A percentile compares a stretch with the other conserved stretches of the same genome.
Conservation (phyloP, 2,797 vertebrate species). For the Phoeniculus purpureus region DNA sequence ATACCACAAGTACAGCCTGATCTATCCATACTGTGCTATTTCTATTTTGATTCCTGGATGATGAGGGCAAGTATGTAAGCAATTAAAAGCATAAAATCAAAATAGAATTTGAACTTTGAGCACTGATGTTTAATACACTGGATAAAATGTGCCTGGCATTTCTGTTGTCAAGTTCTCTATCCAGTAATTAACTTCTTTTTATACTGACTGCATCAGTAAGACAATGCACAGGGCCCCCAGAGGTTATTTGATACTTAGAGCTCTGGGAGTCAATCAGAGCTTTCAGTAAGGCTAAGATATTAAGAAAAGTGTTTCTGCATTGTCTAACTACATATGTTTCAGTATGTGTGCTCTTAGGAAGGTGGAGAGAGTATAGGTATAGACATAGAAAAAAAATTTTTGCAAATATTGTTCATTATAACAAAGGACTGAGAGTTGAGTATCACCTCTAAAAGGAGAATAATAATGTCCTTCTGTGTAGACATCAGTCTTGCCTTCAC, state of each 20-base stretch:
- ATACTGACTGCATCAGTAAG: background rate
- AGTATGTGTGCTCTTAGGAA: background rate
- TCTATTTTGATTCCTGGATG: constrained; percentile 1
- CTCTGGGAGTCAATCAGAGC: background rate
- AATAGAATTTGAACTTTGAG: background rate
- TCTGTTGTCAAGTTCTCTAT: background rate
- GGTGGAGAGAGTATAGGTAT: background rate
- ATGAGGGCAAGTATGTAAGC: background rate
- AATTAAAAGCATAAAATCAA: background rate
- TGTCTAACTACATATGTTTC: background rate
- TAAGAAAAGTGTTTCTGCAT: background rate
- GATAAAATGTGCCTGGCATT: background rate
- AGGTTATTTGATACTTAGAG: background rate
- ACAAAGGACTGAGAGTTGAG: background rate
- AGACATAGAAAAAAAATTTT: background rate
- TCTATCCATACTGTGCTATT: background rate
- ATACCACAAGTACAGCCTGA: background rate
- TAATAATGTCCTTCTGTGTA: background rate
- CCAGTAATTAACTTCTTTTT: background rate
- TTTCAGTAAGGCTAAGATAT: background rate
- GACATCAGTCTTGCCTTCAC: background rate
- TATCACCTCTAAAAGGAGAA: background rate
- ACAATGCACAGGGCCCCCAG: background rate
- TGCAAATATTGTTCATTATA: background rate
- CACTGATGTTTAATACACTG: background rate